A percentile compares a stretch with the other conserved stretches of the same genome.
Evolutionary conservation across 2,888 invertebrate species (phyloP).

Genomic region (Drosophila mimetica): DNA sequence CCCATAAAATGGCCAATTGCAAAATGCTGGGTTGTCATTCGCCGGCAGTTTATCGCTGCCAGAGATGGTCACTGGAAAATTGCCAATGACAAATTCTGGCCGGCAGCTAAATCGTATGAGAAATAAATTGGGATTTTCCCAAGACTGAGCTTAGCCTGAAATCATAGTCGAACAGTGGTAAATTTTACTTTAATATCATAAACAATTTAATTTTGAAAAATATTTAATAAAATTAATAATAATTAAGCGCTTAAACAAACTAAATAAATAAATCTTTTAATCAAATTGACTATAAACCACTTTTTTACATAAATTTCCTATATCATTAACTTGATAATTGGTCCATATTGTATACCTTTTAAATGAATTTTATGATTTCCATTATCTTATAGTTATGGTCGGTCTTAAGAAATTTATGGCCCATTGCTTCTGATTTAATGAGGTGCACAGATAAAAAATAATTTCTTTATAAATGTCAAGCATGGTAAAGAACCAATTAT

Average conservation of each 20-base stretch:
- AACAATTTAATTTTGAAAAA: not conserved
- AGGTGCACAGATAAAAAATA: not conserved
- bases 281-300: not conserved
- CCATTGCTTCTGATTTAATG: not conserved
- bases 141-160: not conserved
- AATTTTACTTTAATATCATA: not conserved
- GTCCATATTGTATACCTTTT: not conserved
- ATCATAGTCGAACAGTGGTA: constrained; percentile 3
- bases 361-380: not conserved
- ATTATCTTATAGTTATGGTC: not conserved
- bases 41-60: constrained; percentile 48
- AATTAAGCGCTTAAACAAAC: too few relatives aligned
- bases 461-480: not conserved
- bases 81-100: constrained; percentile 45
- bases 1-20: constrained; percentile 53
- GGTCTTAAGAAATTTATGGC: not conserved
- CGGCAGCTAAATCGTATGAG: constrained; percentile 20
- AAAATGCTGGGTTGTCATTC: constrained; percentile 48
- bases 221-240: too few relatives aligned
- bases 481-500: not conserved
- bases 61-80: constrained; percentile 47
- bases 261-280: not conserved
- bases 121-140: constrained; percentile 29
- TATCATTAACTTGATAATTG: not conserved
- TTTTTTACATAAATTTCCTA: not conserved